Evolutionary conservation across 64 coral and sea anemone species (phyloP).

Genomic region (Pocillopora verrucosa): DNA sequence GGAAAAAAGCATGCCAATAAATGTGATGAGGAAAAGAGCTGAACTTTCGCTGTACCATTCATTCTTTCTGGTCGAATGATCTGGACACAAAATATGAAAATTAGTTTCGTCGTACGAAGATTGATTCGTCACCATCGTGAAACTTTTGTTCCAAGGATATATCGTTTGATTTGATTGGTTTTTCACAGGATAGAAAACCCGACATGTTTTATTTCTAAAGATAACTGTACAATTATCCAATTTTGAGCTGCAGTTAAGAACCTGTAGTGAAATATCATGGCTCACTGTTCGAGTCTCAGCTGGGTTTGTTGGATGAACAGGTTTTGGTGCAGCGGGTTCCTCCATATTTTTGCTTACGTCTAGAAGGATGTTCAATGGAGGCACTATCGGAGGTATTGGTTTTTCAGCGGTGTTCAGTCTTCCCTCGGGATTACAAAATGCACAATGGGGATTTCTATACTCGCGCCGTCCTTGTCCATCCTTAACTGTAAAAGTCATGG

Average conservation of each 20-base stretch:
- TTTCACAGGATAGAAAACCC: neutral
- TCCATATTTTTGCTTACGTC: neutral
- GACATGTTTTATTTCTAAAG: neutral
- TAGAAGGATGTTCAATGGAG: neutral
- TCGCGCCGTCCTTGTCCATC: neutral
- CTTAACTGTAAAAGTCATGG: neutral
- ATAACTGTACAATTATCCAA: neutral
- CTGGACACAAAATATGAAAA: neutral
- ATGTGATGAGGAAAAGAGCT: conserved; percentile 1
- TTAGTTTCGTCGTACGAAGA: neutral
- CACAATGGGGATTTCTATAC: conserved; percentile 41
- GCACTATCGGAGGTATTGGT: neutral
- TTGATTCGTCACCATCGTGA: neutral
- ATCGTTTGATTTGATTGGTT: neutral
- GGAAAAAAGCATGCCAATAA: neutral
- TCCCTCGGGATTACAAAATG: conserved; percentile 27
- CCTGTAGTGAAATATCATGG: neutral
- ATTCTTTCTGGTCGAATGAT: neutral
- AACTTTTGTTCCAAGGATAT: neutral
- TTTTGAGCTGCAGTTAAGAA: neutral
- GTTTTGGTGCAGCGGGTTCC: neutral
- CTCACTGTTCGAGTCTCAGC: neutral
- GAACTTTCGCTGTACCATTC: neutral
- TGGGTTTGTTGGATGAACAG: neutral
- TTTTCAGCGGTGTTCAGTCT: neutral